Percentiles rank a stretch among this genome's conserved stretches.
Evolutionary conservation across 2,113 vertebrate species (phyloP).

Genomic region (Saccopteryx bilineata): DNA sequence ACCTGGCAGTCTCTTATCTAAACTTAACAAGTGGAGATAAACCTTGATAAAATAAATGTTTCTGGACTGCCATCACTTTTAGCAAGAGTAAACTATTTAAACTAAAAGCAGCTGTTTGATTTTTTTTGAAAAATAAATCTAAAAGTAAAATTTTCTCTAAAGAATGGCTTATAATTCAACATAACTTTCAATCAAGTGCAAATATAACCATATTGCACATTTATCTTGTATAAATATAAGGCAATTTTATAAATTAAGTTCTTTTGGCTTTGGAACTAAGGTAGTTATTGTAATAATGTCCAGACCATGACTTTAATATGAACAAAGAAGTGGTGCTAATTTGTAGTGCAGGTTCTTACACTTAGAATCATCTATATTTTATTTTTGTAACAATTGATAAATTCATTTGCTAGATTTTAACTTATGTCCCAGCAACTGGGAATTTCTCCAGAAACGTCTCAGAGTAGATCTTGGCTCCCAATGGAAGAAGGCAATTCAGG

Average conservation of each 20-base stretch:
- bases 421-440: neutral
- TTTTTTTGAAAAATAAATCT: constrained; percentile 79
- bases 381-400: constrained; percentile 47
- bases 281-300: constrained; percentile 25
- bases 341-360: constrained; percentile 11
- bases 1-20: constrained; percentile 88
- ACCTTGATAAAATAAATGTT: constrained; percentile 87
- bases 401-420: constrained; percentile 47
- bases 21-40: constrained; percentile 88
- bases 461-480: neutral
- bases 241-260: constrained; percentile 20
- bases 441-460: constrained; percentile 14
- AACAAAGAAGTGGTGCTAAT: neutral
- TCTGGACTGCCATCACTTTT: constrained; percentile 84
- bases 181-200: constrained; percentile 72
- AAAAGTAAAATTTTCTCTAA: constrained; percentile 82
- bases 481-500: neutral
- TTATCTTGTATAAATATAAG: constrained; percentile 41
- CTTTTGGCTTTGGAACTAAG: constrained; percentile 10
- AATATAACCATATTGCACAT: constrained; percentile 15
- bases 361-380: constrained; percentile 4
- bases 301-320: neutral
- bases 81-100: constrained; percentile 87
- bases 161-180: constrained; percentile 74
- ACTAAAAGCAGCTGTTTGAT: constrained; percentile 87